phyloP scores from a whole-genome alignment of 1,140 invertebrate species.

The Lepidurus packardi region DNA sequence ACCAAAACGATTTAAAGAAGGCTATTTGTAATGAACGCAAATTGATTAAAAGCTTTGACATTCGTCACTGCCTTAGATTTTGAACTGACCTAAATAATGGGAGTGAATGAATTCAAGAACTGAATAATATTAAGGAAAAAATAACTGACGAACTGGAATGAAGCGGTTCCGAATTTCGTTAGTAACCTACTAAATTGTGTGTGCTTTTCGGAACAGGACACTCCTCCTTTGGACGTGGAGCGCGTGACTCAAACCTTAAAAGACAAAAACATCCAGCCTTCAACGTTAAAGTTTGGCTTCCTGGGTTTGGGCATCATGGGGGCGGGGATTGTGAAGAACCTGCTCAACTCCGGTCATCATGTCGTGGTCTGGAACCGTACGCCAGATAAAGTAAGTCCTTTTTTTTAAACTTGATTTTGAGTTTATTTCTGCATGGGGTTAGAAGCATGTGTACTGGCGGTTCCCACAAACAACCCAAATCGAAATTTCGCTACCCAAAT shows the following conservation, averaged over 20 bases:
- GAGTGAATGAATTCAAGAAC: too few species aligned
- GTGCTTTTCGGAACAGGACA: not conserved
- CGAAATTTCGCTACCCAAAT: not conserved
- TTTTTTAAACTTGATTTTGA: conserved; percentile 6
- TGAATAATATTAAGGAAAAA: too few species aligned
- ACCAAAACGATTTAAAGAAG: conserved; percentile 5
- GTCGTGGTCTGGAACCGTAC: conserved; percentile 93
- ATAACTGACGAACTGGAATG: not conserved
- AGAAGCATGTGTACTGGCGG: not conserved
- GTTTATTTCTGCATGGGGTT: not conserved
- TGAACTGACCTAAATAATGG: too few species aligned
- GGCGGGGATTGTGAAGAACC: conserved; percentile 89
- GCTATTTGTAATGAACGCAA: not conserved
- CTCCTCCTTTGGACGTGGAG: conserved; percentile 59
- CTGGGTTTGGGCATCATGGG: conserved; percentile 94
- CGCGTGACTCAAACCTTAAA: conserved; percentile 70
- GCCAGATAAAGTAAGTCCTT: conserved; percentile 70
- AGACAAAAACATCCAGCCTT: conserved; percentile 80
- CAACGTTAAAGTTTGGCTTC: conserved; percentile 85
- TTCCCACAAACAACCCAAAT: conserved; percentile 8
- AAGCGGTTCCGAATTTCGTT: not conserved
- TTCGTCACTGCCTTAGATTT: too few species aligned
- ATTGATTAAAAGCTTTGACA: too few species aligned
- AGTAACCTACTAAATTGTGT: not conserved
- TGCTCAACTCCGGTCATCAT: conserved; percentile 87